phyloP scores from a whole-genome alignment of 2,888 invertebrate species.

The Amiota minor region DNA sequence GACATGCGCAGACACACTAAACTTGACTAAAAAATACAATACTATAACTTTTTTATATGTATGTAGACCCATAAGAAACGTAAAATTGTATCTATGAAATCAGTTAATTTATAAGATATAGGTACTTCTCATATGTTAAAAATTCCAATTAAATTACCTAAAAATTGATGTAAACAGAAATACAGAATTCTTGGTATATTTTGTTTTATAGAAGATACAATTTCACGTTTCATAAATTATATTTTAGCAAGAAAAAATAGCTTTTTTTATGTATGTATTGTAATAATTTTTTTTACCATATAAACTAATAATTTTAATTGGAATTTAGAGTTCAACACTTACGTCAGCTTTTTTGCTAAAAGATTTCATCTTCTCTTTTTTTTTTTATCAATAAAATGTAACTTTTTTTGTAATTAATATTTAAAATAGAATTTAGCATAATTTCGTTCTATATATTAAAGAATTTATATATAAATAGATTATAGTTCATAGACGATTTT shows the following conservation, averaged over 20 bases:
- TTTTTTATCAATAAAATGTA: constrained; percentile 14
- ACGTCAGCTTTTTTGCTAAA: constrained; percentile 62
- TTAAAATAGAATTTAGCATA: constrained; percentile 58
- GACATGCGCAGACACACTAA: constrained; percentile 58
- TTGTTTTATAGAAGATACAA: constrained; percentile 4
- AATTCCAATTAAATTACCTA: too few relatives aligned
- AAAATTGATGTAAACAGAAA: neutral
- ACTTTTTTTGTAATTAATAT: constrained; percentile 31
- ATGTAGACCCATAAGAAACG: constrained; percentile 32
- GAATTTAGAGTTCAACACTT: constrained; percentile 64
- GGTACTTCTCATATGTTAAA: neutral
- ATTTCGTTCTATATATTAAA: constrained; percentile 67
- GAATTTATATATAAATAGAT: constrained; percentile 37
- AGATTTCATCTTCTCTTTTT: constrained; percentile 38
- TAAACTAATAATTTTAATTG: constrained; percentile 53
- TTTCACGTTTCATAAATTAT: constrained; percentile 16
- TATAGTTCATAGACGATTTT: constrained; percentile 41
- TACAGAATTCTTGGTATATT: neutral
- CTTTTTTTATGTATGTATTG: constrained; percentile 40
- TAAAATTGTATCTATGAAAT: constrained; percentile 54
- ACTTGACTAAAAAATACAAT: constrained; percentile 50
- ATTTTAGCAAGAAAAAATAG: constrained; percentile 41
- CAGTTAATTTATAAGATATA: neutral
- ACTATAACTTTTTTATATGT: neutral
- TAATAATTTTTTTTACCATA: constrained; percentile 41